These are phyloP conservation scores for Geotrupes spiniger DNA, from an alignment of 2,888 invertebrate species.

Conservation along the genomic window DNA sequence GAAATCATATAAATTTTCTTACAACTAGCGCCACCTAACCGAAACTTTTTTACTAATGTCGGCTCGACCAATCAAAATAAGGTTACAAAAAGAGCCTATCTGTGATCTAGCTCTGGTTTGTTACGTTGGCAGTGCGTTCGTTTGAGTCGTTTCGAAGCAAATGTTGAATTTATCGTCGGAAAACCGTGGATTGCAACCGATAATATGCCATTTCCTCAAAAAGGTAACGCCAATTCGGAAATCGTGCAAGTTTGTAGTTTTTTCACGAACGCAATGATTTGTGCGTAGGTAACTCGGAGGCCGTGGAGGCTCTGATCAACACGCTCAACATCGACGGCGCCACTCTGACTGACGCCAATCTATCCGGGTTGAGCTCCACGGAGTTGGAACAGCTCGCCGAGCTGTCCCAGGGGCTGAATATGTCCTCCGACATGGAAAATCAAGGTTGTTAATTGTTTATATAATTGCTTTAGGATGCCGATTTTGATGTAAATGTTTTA, in stretches of 20 bases:
- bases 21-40: too few species aligned
- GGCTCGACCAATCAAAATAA: too few species aligned
- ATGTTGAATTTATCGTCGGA: constrained; percentile 32
- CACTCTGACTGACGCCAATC: too few species aligned
- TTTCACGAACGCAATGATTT: neutral
- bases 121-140: constrained; percentile 34
- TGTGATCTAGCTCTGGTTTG: constrained; percentile 23
- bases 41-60: too few species aligned
- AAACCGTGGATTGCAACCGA: constrained; percentile 21
- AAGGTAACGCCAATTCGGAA: constrained; percentile 29
- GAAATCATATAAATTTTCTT: too few species aligned
- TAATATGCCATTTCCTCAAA: constrained; percentile 37
- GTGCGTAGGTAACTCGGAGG: constrained; percentile 35
- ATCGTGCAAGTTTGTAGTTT: neutral
- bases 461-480: too few species aligned
- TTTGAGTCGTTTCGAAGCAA: constrained; percentile 42
- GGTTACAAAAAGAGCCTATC: too few species aligned
- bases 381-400: constrained; percentile 44
- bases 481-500: too few species aligned
- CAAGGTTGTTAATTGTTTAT: too few species aligned
- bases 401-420: constrained; percentile 41
- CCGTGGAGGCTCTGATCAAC: constrained; percentile 37
- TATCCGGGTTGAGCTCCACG: constrained; percentile 35
- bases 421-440: constrained; percentile 40
- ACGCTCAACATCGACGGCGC: constrained; percentile 38